Evolutionary conservation across 2,888 invertebrate genomes (phyloP).

Genomic region (Hypsopygia costalis): DNA sequence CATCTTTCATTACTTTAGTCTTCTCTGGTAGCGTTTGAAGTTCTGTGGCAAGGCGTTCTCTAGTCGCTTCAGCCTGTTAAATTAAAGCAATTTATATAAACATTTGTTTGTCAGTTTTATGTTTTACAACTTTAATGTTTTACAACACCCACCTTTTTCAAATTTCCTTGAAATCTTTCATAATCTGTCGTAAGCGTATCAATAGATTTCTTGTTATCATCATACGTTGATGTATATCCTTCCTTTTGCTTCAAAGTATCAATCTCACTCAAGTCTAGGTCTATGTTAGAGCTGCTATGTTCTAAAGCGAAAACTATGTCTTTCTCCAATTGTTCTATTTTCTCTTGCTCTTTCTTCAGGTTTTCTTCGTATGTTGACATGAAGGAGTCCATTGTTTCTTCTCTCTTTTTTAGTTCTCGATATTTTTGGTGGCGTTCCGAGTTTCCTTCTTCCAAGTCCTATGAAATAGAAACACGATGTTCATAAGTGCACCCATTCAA

Average conservation of each 20-base stretch:
- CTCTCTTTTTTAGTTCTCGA: conserved; percentile 88
- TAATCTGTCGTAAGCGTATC: conserved; percentile 66
- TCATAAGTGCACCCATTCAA: too few species aligned
- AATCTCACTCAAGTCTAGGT: conserved; percentile 81
- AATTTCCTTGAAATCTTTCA: conserved; percentile 81
- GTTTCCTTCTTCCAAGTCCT: conserved; percentile 85
- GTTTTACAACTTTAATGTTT: background rate
- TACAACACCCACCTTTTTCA: conserved; percentile 73
- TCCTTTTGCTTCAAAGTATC: conserved; percentile 71
- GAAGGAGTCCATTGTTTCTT: conserved; percentile 90
- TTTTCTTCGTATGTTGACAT: conserved; percentile 83
- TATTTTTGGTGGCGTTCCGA: conserved; percentile 90
- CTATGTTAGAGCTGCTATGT: conserved; percentile 83
- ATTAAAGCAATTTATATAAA: background rate
- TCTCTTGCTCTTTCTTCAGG: conserved; percentile 82
- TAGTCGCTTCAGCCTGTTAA: conserved; percentile 64
- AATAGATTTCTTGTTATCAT: conserved; percentile 74
- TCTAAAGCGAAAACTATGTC: conserved; percentile 83
- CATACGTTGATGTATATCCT: conserved; percentile 56
- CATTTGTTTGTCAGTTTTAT: too few species aligned
- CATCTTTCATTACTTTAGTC: conserved; percentile 82
- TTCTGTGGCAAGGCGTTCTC: conserved; percentile 74
- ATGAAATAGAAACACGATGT: too few species aligned
- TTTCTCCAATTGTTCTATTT: conserved; percentile 81
- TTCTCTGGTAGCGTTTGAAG: conserved; percentile 85